Percentiles rank a stretch among this genome's conserved stretches.
Conservation (phyloP, 2,888 invertebrate genomes). For the Leptopterna dolabrata region DNA sequence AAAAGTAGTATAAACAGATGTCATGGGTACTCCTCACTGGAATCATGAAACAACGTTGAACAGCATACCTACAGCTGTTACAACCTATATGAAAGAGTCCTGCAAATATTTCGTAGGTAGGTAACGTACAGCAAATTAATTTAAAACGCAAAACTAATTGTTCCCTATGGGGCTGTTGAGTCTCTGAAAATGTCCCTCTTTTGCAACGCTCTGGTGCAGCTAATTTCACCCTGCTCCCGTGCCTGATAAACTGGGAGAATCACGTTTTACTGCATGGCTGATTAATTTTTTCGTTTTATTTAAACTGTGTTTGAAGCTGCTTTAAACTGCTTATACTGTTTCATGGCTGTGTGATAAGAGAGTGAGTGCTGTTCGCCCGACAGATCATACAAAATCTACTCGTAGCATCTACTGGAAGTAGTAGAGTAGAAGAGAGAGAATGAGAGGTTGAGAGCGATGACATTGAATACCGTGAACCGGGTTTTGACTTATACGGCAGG, state of each 20-base stretch:
- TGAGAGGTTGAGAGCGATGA: too few relatives aligned
- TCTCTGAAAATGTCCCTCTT: not conserved
- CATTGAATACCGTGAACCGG: too few relatives aligned
- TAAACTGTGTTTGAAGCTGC: not conserved
- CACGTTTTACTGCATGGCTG: not conserved
- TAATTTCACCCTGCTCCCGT: not conserved
- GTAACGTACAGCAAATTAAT: not conserved
- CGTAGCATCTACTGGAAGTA: too few relatives aligned
- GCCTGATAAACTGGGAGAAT: not conserved
- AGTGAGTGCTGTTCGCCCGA: not conserved
- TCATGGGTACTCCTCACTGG: not conserved
- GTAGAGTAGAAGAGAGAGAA: too few relatives aligned
- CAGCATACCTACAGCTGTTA: not conserved
- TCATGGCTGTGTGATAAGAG: too few relatives aligned
- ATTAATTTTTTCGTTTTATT: not conserved
- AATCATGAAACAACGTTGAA: not conserved
- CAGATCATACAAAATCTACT: too few relatives aligned
- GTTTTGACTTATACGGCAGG: too few relatives aligned
- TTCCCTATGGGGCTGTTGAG: not conserved
- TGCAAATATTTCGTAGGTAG: not conserved
- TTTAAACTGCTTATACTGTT: too few relatives aligned
- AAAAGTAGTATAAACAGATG: too few relatives aligned
- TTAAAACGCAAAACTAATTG: constrained; percentile 1
- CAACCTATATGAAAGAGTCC: not conserved
- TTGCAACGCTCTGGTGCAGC: constrained; percentile 7